Evolutionary conservation across 2,113 vertebrate species (phyloP).

Genomic region (Pleuronectes platessa): DNA sequence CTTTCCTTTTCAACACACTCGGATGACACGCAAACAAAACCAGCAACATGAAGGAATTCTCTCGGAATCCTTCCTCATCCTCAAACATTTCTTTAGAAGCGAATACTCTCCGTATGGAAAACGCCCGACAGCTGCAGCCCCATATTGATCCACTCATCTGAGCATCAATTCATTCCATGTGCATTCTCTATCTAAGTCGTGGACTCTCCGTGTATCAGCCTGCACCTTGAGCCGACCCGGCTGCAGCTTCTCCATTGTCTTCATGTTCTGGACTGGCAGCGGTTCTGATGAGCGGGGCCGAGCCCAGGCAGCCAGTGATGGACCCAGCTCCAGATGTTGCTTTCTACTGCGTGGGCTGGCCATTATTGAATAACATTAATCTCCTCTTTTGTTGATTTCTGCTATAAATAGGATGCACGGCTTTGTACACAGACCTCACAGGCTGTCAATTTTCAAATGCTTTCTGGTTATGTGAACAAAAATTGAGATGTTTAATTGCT

Average conservation of each 20-base stretch:
- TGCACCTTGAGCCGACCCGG: conserved; percentile 11
- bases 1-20: no score
- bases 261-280: conserved; percentile 47
- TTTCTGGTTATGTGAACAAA: conserved; percentile 45
- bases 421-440: conserved; percentile 43
- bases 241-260: conserved; percentile 48
- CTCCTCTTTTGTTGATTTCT: conserved; percentile 51
- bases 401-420: conserved; percentile 41
- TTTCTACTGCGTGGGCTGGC: conserved; percentile 52
- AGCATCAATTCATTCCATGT: neutral
- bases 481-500: conserved; percentile 46
- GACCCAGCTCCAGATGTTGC: conserved; percentile 42
- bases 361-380: conserved; percentile 57
- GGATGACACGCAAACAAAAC: no score
- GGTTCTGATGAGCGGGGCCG: conserved; percentile 34
- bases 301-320: conserved; percentile 13
- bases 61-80: neutral
- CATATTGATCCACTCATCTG: neutral
- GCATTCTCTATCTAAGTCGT: neutral
- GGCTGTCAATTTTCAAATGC: conserved; percentile 39
- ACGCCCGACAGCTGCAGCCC: neutral
- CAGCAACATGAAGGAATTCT: neutral
- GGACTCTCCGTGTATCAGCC: neutral
- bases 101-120: neutral
- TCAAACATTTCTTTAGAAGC: no score